These are phyloP conservation scores for Tetragnatha versicolor DNA, from an alignment of 1,140 invertebrate species.

Conservation along the genomic window DNA sequence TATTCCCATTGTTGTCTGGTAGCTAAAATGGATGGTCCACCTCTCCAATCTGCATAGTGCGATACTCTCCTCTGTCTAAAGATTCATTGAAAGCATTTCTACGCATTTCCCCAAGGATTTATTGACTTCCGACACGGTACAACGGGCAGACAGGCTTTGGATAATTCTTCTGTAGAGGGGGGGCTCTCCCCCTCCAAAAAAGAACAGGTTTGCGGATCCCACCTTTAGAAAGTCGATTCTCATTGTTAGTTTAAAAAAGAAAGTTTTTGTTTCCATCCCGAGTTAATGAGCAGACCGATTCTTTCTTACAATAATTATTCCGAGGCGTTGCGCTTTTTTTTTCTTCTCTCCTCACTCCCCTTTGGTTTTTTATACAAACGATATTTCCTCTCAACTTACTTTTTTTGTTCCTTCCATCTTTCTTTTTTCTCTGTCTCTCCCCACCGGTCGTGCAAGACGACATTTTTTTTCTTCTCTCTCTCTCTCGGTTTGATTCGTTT, in stretches of 20 bases:
- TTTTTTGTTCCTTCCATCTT: not conserved
- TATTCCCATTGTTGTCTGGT: too few species aligned
- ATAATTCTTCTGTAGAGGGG: too few species aligned
- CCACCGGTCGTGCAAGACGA: slow-evolving; percentile 46
- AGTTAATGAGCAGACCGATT: slow-evolving; percentile 32
- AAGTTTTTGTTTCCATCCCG: slow-evolving; percentile 51
- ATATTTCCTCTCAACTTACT: too few species aligned
- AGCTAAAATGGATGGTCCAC: too few species aligned
- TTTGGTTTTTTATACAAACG: slow-evolving; percentile 14
- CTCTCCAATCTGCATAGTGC: too few species aligned
- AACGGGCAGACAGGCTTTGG: too few species aligned
- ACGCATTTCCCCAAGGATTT: too few species aligned
- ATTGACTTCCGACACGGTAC: too few species aligned
- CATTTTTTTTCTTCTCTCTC: slow-evolving; percentile 41
- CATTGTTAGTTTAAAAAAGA: slow-evolving; percentile 52
- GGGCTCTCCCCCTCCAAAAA: not conserved
- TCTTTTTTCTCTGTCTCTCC: slow-evolving; percentile 31
- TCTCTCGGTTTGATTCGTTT: slow-evolving; percentile 22
- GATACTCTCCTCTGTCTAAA: too few species aligned
- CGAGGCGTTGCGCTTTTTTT: slow-evolving; percentile 30
- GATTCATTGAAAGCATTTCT: too few species aligned
- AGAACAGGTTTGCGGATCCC: not conserved
- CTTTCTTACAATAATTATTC: slow-evolving; percentile 49
- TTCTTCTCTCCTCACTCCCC: not conserved
- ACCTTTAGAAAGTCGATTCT: not conserved